Base-by-base conservation (phyloP, 1,140 invertebrate genomes). In the Orchesella cincta region DNA sequence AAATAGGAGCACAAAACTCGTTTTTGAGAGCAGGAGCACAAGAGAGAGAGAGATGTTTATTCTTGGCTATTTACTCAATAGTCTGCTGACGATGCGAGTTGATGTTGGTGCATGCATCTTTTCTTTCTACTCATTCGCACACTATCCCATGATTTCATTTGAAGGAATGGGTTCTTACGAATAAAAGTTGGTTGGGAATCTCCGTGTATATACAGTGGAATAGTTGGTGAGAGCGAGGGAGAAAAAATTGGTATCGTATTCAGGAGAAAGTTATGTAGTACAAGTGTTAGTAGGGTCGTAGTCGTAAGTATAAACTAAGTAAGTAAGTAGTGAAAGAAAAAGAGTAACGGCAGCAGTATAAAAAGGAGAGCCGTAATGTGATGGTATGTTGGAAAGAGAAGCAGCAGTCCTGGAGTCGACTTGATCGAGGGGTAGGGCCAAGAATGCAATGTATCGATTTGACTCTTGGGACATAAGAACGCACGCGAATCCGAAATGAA, bases 401-500 rank as follows among this genome's bases (percentile, higher is more conserved):
- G 26, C 20, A 72, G 31, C 5, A 35, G 74, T 34, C 54, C 36
- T 28, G 62, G 62, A 76, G 26, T 34, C 8, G 73, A 26, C n/a
- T 16, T n/a, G 35, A 74, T 74, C 20, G 67, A 76, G 67, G 67
- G 76, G 36, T 73, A 64, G 57, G 72, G 77, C 73, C 67, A 78
- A 74, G 79, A 80, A 80, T 80, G 79, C 79, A 80, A 62, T 78
- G 70, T 78, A 78, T 78, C 75, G 76, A 78, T 78, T 80, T 80
- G 79, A 80, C 79, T 80, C 76, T 80, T 80, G 79, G 79, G 79
- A 80, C 76, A 78, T 73, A 28, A 74, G 46, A 80, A 80, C 79
- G 79, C 76, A 80, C 76, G 76, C 76, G 76, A 78, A 80, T 80
- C 74, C 70, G 76, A 77, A 77, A 76, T 71, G 73, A 75, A 75